Evolutionary conservation across 2,113 vertebrate genomes (phyloP).

Genomic region (Girardinichthys multiradiatus): DNA sequence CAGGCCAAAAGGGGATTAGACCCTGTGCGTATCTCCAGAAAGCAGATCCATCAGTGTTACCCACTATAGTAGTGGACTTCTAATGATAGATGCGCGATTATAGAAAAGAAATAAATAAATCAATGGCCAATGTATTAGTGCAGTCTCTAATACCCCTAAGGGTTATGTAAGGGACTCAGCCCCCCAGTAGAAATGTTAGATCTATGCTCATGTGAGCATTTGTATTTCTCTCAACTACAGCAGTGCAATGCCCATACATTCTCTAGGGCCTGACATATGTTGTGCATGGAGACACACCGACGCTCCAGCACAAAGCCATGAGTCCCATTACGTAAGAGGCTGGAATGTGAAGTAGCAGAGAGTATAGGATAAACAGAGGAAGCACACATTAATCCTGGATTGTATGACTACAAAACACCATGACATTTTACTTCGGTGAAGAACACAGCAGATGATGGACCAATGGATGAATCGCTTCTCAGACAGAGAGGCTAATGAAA

Average conservation of each 20-base stretch:
- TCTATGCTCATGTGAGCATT: conserved; percentile 52
- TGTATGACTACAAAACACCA: conserved; percentile 9
- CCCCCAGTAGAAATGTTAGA: conserved; percentile 41
- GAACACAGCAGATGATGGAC: conserved; percentile 16
- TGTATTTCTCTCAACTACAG: conserved; percentile 48
- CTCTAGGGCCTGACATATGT: conserved; percentile 41
- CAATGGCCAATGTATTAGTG: conserved; percentile 53
- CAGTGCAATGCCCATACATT: conserved; percentile 41
- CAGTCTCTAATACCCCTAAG: conserved; percentile 57
- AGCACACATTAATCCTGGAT: conserved; percentile 17
- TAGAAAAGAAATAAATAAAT: conserved; percentile 64
- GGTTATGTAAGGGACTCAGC: conserved; percentile 60
- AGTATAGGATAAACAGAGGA: neutral
- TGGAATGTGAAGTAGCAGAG: neutral
- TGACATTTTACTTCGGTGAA: conserved; percentile 21
- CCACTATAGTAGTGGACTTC: conserved; percentile 31
- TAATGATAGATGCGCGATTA: conserved; percentile 65
- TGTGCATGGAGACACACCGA: conserved; percentile 20
- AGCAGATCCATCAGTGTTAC: conserved; percentile 42
- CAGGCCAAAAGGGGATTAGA: conserved; percentile 75
- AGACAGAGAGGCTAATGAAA: conserved; percentile 38
- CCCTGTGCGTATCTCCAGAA: conserved; percentile 52
- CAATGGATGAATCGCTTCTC: conserved; percentile 29
- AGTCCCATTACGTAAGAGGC: conserved; percentile 9
- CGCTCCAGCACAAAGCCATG: conserved; percentile 9